A percentile compares a stretch with the other conserved stretches of the same genome.
Evolutionary conservation across 2,888 invertebrate genomes (phyloP).

Genomic region (Chrysina gloriosa): DNA sequence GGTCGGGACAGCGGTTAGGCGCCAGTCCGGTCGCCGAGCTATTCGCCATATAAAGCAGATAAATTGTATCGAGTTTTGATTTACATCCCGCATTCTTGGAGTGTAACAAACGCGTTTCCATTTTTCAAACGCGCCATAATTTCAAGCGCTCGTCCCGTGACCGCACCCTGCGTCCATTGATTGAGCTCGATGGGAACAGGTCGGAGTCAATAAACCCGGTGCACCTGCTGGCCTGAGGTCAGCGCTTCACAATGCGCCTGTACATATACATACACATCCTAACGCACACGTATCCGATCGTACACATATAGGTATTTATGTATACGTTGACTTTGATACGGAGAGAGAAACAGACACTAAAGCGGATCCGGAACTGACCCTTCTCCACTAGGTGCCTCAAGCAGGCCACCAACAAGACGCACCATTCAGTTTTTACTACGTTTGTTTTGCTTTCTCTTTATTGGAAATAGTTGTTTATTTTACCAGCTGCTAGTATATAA

Average conservation of each 20-base stretch:
- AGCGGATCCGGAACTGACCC: conserved; percentile 54
- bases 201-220: conserved; percentile 66
- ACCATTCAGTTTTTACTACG: conserved; percentile 25
- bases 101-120: conserved; percentile 63
- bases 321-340: conserved; percentile 11
- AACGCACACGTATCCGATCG: conserved; percentile 10
- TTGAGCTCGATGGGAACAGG: conserved; percentile 55
- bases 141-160: conserved; percentile 53
- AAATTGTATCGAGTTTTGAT: conserved; percentile 65
- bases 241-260: conserved; percentile 55
- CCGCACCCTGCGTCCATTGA: conserved; percentile 53
- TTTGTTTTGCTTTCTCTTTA: conserved; percentile 2
- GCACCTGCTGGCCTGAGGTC: conserved; percentile 66
- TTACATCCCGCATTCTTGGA: conserved; percentile 65
- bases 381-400: conserved; percentile 36
- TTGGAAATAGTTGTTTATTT: background rate
- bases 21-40: conserved; percentile 58
- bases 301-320: conserved; percentile 21
- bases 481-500: background rate
- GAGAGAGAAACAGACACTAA: conserved; percentile 22
- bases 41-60: conserved; percentile 63
- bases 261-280: conserved; percentile 39
- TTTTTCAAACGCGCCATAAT: conserved; percentile 61
- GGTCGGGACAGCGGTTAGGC: conserved; percentile 53
- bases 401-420: conserved; percentile 28